These are phyloP conservation scores for Anisognathus igniventris DNA, from an alignment of 2,797 vertebrate genomes.

Conservation along the genomic window DNA sequence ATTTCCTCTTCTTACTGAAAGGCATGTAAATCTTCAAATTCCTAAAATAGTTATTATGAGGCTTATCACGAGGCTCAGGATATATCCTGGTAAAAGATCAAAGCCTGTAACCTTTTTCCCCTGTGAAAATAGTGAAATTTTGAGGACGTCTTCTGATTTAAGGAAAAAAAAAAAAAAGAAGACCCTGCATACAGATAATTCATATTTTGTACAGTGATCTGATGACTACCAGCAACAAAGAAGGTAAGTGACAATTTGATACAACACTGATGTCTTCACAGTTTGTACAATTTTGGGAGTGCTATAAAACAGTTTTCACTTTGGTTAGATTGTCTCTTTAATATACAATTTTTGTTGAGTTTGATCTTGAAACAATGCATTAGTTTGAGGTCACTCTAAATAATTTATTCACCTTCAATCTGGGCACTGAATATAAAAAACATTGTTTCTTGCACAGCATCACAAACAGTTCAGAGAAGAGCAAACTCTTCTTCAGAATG, in stretches of 20 bases:
- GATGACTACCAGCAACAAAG: background rate
- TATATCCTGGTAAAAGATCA: background rate
- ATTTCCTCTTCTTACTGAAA: background rate
- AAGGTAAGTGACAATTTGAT: fast-evolving
- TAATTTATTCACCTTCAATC: background rate
- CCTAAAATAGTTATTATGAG: background rate
- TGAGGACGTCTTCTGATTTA: background rate
- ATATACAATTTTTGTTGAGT: fast-evolving
- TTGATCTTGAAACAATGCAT: background rate
- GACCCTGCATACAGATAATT: background rate
- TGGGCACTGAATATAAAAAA: background rate
- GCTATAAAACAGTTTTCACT: background rate
- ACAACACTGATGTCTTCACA: background rate
- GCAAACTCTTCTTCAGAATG: background rate
- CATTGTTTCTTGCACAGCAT: background rate
- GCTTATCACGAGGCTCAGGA: background rate
- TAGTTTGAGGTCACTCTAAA: background rate
- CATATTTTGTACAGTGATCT: background rate
- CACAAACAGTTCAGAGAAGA: background rate
- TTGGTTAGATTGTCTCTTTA: background rate
- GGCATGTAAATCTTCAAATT: background rate
- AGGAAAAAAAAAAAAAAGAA: background rate
- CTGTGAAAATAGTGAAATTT: background rate
- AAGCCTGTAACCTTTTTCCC: background rate
- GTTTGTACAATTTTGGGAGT: background rate